These are phyloP conservation scores for Drosophila mimetica DNA, from an alignment of 2,888 invertebrate genomes.

Conservation along the genomic window DNA sequence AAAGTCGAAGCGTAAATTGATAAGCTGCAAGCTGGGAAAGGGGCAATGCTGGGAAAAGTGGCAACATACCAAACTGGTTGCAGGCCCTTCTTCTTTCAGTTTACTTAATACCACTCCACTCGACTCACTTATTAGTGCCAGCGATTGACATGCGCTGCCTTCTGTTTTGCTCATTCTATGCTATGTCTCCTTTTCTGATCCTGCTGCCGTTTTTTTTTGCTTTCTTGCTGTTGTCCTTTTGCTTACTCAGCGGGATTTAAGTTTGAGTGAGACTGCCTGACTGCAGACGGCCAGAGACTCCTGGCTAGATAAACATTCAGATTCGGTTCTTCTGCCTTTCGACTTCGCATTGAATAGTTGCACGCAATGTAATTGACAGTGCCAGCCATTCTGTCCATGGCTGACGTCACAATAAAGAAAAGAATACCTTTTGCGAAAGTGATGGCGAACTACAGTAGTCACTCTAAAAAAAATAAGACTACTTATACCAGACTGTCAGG, in stretches of 20 bases:
- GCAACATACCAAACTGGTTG: conserved; percentile 54
- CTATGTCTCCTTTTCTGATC: conserved; percentile 12
- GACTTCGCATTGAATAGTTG: conserved; percentile 54
- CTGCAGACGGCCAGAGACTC: conserved; percentile 11
- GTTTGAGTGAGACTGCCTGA: conserved; percentile 9
- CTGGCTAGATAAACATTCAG: conserved; percentile 47
- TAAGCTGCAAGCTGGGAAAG: conserved; percentile 61
- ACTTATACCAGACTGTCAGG: too few species aligned
- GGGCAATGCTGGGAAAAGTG: conserved; percentile 3
- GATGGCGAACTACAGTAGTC: not conserved
- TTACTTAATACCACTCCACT: conserved; percentile 1
- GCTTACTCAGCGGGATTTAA: conserved; percentile 28
- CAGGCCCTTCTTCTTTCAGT: not conserved
- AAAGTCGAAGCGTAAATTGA: conserved; percentile 70
- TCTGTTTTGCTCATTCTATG: conserved; percentile 41
- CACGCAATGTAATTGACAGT: conserved; percentile 70
- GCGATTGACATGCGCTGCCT: conserved; percentile 66
- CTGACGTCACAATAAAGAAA: conserved; percentile 8
- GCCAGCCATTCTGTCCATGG: conserved; percentile 22
- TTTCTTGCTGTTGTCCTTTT: conserved; percentile 5
- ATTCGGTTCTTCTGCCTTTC: conserved; percentile 22
- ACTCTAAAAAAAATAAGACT: not conserved
- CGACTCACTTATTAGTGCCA: conserved; percentile 62
- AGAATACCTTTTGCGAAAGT: not conserved
- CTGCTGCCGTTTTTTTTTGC: not conserved